A percentile compares a stretch with the other conserved stretches of the same genome.
Conservation (phyloP, 2,113 vertebrate genomes). For the Hypomesus transpacificus region DNA sequence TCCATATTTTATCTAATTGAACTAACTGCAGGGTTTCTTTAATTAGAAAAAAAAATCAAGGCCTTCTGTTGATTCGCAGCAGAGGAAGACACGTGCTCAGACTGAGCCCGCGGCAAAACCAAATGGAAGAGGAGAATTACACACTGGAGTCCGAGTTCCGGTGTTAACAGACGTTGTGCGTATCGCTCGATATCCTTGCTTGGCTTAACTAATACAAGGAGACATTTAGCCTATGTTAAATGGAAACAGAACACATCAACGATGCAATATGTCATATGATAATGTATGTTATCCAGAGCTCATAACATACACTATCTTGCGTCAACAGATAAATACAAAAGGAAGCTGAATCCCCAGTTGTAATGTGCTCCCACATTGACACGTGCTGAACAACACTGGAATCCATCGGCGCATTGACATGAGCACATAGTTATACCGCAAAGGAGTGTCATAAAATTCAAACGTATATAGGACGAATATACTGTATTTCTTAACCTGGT, state of each 20-base stretch:
- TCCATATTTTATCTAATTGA: constrained; percentile 85
- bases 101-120: constrained; percentile 6
- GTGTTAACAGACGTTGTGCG: constrained; percentile 10
- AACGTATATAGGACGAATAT: neutral
- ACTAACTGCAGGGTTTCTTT: constrained; percentile 86
- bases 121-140: constrained; percentile 9
- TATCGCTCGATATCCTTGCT: constrained; percentile 10
- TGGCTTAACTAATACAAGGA: neutral
- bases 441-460: neutral
- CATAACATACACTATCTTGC: too few species aligned
- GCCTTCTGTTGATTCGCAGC: constrained; percentile 23
- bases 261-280: neutral
- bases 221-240: neutral
- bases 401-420: neutral
- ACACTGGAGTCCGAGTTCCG: constrained; percentile 1
- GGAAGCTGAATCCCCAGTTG: too few species aligned
- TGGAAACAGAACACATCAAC: neutral
- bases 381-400: neutral
- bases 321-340: too few species aligned
- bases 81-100: constrained; percentile 12
- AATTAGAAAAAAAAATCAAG: constrained; percentile 66
- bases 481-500: neutral
- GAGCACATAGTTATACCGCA: neutral
- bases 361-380: neutral
- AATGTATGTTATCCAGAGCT: neutral